Evolutionary conservation across 2,888 invertebrate species (phyloP), one percentile per base, ranked within the genome.

Genomic region (Synanthedon vespiformis): DNA sequence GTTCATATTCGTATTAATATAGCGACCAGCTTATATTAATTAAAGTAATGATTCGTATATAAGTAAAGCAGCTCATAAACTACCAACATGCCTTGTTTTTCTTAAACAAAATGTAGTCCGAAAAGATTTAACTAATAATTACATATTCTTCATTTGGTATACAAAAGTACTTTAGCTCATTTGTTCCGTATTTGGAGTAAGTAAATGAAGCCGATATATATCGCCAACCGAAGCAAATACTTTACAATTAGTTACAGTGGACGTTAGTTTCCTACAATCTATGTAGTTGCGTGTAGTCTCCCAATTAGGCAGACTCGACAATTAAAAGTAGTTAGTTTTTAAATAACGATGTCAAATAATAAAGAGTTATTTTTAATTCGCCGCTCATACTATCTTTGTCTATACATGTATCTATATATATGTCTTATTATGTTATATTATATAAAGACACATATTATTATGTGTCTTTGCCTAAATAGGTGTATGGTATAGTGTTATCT

Each of bases 181-280:
- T 68, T 65, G 54, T 61, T 63, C 55, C 65, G 56, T 62, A 74
- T 75, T 77, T 64, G 75, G 73, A 63, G 71, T 70, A 10, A 34
- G 34, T 68, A 70, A 80, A 77, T 76, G 68, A 69, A 65, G 63
- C 65, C 64, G 72, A 74, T 77, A 72, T 72, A 73, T 66, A 66
- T 73, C 77, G 76, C 80, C 81, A 75, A 78, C 34, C 82, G 59
- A 58, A 63, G 60, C 65, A 58, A 74, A 72, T 72, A 70, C 60
- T 64, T 64, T 72, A n/a, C n/a, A n/a, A n/a, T n/a, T 67, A 74
- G 18, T 77, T 77, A 68, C 65, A 22, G 57, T 68, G 67, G 68
- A 69, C 65, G 65, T 67, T 69, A 69, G 66, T 64, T 67, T 59
- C 72, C 69, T 61, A 74, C 73, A 75, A 74, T 77, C 77, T 70